Evolutionary conservation across 2,888 invertebrate species (phyloP).

Genomic region (Dilophus febrilis): DNA sequence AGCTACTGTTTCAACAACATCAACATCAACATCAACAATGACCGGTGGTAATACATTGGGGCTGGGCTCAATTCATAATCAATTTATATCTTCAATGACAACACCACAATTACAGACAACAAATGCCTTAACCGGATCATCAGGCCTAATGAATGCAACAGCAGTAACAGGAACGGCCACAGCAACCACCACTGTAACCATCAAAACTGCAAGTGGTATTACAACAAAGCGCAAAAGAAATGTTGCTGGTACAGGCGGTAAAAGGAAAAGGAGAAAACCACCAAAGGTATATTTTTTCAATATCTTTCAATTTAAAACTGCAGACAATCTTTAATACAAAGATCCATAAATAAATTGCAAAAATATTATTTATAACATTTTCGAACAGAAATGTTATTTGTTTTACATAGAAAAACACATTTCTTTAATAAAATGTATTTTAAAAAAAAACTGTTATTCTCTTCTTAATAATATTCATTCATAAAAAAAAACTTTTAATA

Average conservation of each 20-base stretch:
- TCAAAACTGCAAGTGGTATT: too few relatives aligned
- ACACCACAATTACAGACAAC: conserved; percentile 23
- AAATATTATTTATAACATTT: too few relatives aligned
- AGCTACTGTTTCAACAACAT: conserved; percentile 25
- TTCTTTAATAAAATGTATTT: too few relatives aligned
- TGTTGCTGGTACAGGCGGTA: too few relatives aligned
- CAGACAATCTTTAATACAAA: neutral
- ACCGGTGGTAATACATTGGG: too few relatives aligned
- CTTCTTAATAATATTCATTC: neutral
- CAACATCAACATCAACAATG: conserved; percentile 26
- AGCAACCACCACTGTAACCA: conserved; percentile 8
- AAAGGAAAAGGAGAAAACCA: conserved; percentile 33
- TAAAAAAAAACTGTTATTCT: too few relatives aligned
- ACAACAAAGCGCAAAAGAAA: too few relatives aligned
- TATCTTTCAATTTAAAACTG: conserved; percentile 30
- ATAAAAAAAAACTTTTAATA: neutral
- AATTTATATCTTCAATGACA: too few relatives aligned
- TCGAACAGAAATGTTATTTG: too few relatives aligned
- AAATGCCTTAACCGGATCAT: conserved; percentile 20
- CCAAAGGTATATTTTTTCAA: conserved; percentile 36
- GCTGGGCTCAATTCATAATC: too few relatives aligned
- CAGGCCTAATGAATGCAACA: too few relatives aligned
- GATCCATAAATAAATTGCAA: too few relatives aligned
- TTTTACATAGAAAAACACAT: neutral
- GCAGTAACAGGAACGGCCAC: conserved; percentile 14